Evolutionary conservation across 2,797 vertebrate species (phyloP), one percentile per base, ranked within the genome.

Genomic region (Darevskia mixta): DNA sequence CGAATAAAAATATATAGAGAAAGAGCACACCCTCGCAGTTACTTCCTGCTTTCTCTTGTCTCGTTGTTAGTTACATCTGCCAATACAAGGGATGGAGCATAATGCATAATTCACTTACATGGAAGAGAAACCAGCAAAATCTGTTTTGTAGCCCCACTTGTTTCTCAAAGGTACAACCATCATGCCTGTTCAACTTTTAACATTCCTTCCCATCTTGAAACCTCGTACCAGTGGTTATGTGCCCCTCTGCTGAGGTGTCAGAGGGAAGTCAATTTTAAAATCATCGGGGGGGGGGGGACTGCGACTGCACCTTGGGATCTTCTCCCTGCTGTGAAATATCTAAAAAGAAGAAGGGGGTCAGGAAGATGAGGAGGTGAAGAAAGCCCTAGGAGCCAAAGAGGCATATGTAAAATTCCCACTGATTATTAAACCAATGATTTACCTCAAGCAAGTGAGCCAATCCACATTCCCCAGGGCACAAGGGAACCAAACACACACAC

Each of bases 41-140:
- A 94, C 90, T 79, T 90, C 76, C 79, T 84, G 61, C 64, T 82
- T 89, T 87, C 90, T 85, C 92, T 94, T 90, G 91, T 0, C 0
- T 85, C 86, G n/a, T 91, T 93, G 92, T 92, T 87, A 72, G 64
- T 92, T 87, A 66, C 82, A 86, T 88, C 90, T 86, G 89, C 94
- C 55, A 91, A 71, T 83, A 87, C 90, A 94, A 93, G 89, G 86
- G 88, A 93, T n/a, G 88, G 82, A 93, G 86, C 49, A 4, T 73
- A 89, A 81, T 85, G 73, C 1, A 0, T 92, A 92, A 94, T 94
- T 88, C 90, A 91, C 89, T 92, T 93, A 88, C 1, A 86, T 41
- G 41, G 79, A 91, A 78, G 90, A 75, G 72, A 58, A 45, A 85
- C 81, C 45, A 89, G 61, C 81, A 75, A 90, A 90, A 69, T 90